Evolutionary conservation across 1,140 invertebrate species (phyloP), one percentile per base, ranked within the genome.

Genomic region (Zaprionus taronus): DNA sequence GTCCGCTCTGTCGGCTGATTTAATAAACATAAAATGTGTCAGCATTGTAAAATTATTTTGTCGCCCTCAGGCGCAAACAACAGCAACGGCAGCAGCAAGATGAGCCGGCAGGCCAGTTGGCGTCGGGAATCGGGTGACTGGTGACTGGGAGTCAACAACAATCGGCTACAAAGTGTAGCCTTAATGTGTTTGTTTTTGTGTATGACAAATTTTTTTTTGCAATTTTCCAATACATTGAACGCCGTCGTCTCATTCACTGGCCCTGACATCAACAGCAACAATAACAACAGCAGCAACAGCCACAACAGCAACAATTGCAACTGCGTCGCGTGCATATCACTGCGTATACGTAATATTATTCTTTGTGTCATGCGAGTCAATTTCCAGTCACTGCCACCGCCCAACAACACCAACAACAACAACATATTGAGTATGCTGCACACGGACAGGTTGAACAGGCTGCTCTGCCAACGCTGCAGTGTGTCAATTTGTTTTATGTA

Each of bases 21-120:
- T 89, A 89, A 89, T 89, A 89, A 89, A 84, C 84, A 89, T 89
- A 89, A 89, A 89, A 90, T 89, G 85, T 89, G 84, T 89, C 84
- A 90, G 85, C 72, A 81, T 77, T 89, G 84, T 87, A 89, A 87
- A 87, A 87, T 87, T 87, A 87, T 89, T 87, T 87, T 81, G 85
- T 89, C 85, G 85, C 79, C 81, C 66, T 72, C 24, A 28, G 79
- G 84, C 73, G 20, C 71, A 82, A 83, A 83, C 74, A 80, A 78
- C 66, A 77, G 34, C 67, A 69, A 15, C 78, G 60, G 61, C 47
- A 70, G 12, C 69, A 9, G 24, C 56, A 60, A 17, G 28, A 66
- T 38, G 47, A 55, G 63, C 47, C 31, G 41, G 6, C 14, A 53
- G 77, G 61, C 63, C 66, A 76, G 80, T 36, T 44, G 41, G 15